A percentile compares a stretch with the other conserved stretches of the same genome.
These are phyloP conservation scores for Smutsia gigantea DNA, from an alignment of 2,797 vertebrate genomes.

Conservation along the genomic window DNA sequence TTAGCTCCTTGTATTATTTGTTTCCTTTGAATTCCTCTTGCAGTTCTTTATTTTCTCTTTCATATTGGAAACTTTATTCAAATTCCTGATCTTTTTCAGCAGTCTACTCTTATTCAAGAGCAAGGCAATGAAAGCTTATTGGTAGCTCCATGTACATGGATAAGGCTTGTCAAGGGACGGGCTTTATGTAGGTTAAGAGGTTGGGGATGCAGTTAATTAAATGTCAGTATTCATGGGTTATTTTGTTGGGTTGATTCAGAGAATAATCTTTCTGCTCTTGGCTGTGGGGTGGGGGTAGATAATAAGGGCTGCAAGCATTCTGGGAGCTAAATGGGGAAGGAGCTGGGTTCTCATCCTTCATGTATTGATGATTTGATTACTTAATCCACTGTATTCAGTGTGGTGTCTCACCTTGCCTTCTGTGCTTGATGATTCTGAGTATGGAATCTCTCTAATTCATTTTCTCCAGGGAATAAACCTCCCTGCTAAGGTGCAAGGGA, in stretches of 20 bases:
- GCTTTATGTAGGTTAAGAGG: background rate
- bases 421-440: background rate
- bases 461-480: background rate
- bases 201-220: background rate
- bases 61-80: background rate
- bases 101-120: background rate
- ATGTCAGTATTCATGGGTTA: background rate
- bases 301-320: background rate
- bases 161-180: background rate
- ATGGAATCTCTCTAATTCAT: background rate
- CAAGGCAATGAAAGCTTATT: background rate
- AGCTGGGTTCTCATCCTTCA: background rate
- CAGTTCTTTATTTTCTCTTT: constrained; percentile 18
- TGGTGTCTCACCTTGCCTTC: background rate
- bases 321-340: background rate
- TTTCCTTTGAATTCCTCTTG: constrained; percentile 19
- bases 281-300: background rate
- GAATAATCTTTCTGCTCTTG: background rate
- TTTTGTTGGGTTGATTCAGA: background rate
- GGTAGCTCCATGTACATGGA: background rate
- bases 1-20: background rate
- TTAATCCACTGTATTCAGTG: background rate
- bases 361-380: background rate
- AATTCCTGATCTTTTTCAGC: background rate
- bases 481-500: background rate